phyloP scores from a whole-genome alignment of 2,888 invertebrate genomes.

The Idaea dimidiata region DNA sequence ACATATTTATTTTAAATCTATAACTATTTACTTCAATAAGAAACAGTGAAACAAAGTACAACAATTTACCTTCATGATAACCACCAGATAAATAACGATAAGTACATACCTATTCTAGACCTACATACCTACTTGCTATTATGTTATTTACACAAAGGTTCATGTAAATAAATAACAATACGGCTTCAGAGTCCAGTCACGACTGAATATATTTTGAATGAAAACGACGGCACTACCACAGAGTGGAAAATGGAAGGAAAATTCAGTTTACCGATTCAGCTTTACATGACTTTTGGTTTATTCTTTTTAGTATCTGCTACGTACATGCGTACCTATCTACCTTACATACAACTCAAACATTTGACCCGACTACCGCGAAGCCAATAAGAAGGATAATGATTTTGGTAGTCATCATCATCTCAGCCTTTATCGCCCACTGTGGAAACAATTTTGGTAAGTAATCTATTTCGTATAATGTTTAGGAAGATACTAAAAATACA shows the following conservation, averaged over 20 bases:
- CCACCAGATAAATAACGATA: not conserved
- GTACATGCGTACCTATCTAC: too few relatives aligned
- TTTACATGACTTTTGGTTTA: not conserved
- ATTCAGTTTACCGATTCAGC: not conserved
- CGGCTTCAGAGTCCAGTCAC: not conserved
- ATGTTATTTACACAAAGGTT: not conserved
- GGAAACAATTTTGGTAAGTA: too few relatives aligned
- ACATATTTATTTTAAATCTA: too few relatives aligned
- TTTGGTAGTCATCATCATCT: too few relatives aligned
- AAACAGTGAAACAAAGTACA: too few relatives aligned
- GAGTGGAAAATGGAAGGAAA: not conserved
- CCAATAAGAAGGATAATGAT: too few relatives aligned
- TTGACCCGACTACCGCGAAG: too few relatives aligned
- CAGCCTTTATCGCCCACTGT: too few relatives aligned
- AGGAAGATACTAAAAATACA: too few relatives aligned
- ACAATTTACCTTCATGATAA: not conserved
- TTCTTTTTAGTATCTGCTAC: not conserved
- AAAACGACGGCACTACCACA: not conserved
- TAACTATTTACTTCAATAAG: too few relatives aligned
- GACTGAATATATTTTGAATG: not conserved
- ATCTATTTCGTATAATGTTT: too few relatives aligned
- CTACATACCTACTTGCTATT: not conserved
- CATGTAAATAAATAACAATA: not conserved
- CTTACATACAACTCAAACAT: too few relatives aligned
- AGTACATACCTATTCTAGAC: not conserved